Percentiles rank a stretch among this genome's conserved stretches.
Evolutionary conservation across 2,113 vertebrate species (phyloP).

Genomic region (Syngnathoides biaculeatus): DNA sequence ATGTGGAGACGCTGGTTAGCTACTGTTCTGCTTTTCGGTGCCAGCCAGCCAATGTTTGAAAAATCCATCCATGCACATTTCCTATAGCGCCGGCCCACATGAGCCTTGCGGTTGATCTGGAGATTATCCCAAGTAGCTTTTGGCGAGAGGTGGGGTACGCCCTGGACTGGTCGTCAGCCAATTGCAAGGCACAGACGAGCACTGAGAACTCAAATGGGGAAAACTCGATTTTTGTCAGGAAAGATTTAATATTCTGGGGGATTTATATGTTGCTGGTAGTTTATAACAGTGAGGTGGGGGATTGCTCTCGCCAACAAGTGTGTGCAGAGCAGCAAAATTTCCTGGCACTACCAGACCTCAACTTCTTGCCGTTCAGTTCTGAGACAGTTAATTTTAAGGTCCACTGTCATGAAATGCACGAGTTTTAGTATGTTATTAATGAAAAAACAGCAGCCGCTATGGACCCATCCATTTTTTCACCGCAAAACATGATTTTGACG

Average conservation of each 20-base stretch:
- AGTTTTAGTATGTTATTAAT: too few relatives aligned
- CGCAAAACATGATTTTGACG: too few relatives aligned
- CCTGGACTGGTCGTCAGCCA: background rate
- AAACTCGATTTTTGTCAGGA: background rate
- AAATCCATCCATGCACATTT: background rate
- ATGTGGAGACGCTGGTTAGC: slow-evolving; percentile 25
- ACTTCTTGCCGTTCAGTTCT: too few relatives aligned
- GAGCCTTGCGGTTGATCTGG: background rate
- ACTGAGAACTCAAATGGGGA: background rate
- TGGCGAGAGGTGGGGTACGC: background rate
- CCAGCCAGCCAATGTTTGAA: background rate
- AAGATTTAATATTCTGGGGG: background rate
- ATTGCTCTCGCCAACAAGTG: too few relatives aligned
- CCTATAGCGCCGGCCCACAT: background rate
- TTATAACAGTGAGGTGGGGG: background rate
- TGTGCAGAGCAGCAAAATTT: background rate
- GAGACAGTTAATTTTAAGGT: too few relatives aligned
- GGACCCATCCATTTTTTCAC: too few relatives aligned
- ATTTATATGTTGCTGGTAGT: background rate
- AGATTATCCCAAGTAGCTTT: too few relatives aligned
- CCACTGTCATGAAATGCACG: too few relatives aligned
- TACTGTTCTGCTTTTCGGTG: slow-evolving; percentile 2
- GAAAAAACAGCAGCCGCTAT: too few relatives aligned
- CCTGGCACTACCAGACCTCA: background rate
- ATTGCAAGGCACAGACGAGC: too few relatives aligned